Evolutionary conservation across 2,797 vertebrate species (phyloP).

Genomic region (Cryptoblepharus egeriae): DNA sequence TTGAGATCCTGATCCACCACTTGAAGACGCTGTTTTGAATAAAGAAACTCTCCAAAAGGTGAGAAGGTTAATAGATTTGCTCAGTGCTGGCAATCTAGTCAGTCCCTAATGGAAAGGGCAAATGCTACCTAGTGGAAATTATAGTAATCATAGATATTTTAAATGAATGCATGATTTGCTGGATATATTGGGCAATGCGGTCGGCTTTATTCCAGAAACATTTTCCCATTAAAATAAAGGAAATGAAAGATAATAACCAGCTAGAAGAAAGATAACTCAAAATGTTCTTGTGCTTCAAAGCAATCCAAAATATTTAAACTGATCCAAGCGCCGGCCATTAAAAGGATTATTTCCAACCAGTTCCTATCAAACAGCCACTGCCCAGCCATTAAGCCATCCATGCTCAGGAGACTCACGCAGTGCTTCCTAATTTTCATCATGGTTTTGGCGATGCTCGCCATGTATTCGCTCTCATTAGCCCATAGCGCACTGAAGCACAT

Average conservation of each 20-base stretch:
- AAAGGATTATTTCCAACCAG: background rate
- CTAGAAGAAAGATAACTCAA: background rate
- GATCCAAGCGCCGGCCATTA: background rate
- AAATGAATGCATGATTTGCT: constrained; percentile 28
- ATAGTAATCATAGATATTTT: constrained; percentile 4
- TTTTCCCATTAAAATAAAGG: constrained; percentile 23
- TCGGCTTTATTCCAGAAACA: constrained; percentile 9
- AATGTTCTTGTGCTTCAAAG: background rate
- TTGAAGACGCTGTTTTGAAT: constrained; percentile 6
- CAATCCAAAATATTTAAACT: background rate
- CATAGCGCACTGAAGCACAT: background rate
- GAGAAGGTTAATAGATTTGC: constrained; percentile 20
- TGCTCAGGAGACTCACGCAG: background rate
- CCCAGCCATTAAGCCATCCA: background rate
- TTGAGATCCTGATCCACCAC: background rate
- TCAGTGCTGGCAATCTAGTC: constrained; percentile 10
- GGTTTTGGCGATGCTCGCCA: background rate
- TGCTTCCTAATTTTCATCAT: background rate
- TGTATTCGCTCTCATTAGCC: background rate
- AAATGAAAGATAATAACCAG: background rate
- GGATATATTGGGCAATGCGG: constrained; percentile 17
- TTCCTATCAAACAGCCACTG: background rate
- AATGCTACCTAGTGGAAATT: constrained; percentile 23
- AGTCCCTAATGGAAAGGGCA: constrained; percentile 27
- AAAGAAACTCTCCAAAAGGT: background rate